These are phyloP conservation scores for Hermetia illucens DNA, from an alignment of 1,140 invertebrate genomes.

Conservation along the genomic window DNA sequence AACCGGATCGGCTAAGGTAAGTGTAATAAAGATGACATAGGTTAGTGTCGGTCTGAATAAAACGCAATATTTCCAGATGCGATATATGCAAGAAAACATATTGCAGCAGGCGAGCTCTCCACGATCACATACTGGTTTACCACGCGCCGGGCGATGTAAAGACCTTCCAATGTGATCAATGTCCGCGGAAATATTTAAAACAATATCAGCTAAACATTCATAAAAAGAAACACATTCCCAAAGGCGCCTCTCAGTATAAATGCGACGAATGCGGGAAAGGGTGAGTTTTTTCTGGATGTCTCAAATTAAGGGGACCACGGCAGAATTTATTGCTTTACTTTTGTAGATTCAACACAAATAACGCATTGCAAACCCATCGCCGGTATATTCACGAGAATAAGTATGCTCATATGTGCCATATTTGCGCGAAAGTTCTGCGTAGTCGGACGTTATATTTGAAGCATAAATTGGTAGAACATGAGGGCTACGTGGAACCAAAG, in stretches of 20 bases:
- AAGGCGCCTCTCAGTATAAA: constrained; percentile 14
- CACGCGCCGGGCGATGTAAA: constrained; percentile 21
- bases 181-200: constrained; percentile 18
- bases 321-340: neutral
- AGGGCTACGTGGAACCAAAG: constrained; percentile 18
- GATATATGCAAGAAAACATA: constrained; percentile 17
- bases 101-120: constrained; percentile 21
- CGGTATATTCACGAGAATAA: constrained; percentile 18
- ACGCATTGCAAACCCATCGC: constrained; percentile 14
- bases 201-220: constrained; percentile 23
- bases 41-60: no score
- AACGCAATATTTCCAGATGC: no score
- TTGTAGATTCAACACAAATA: constrained; percentile 17
- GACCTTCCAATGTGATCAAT: constrained; percentile 19
- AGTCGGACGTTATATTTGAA: constrained; percentile 18
- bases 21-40: no score
- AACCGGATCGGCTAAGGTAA: constrained; percentile 25
- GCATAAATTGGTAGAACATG: constrained; percentile 24
- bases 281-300: constrained; percentile 7
- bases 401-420: constrained; percentile 23
- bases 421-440: constrained; percentile 24
- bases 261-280: constrained; percentile 17
- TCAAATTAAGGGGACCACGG: no score
- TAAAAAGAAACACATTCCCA: constrained; percentile 13
- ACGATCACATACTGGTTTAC: constrained; percentile 22